phyloP scores from a whole-genome alignment of 2,888 invertebrate species.

The Tinea trinotella region DNA sequence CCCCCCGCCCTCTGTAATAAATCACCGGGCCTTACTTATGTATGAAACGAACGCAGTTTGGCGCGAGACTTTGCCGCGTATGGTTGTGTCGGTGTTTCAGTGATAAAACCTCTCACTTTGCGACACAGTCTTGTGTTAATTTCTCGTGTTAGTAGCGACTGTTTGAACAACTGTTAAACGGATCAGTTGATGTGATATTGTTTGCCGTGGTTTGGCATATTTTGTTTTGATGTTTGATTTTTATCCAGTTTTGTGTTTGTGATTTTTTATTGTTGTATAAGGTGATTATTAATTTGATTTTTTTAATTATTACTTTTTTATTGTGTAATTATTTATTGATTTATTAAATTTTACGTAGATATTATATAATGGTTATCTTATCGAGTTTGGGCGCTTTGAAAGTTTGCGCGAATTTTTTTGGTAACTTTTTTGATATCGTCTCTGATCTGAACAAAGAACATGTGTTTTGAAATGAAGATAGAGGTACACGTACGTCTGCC shows the following conservation, averaged over 20 bases:
- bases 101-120: too few relatives aligned
- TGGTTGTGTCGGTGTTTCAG: constrained; percentile 34
- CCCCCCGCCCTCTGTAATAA: constrained; percentile 46
- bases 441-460: constrained; percentile 7
- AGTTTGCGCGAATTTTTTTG: constrained; percentile 10
- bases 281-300: constrained; percentile 8
- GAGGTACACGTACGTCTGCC: too few relatives aligned
- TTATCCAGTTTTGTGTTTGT: constrained; percentile 34
- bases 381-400: not conserved
- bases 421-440: not conserved
- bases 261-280: constrained; percentile 5
- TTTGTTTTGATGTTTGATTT: constrained; percentile 62
- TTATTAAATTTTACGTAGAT: not conserved
- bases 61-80: constrained; percentile 51
- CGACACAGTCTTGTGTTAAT: constrained; percentile 11
- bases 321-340: not conserved
- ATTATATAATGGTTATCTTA: not conserved
- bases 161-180: constrained; percentile 70
- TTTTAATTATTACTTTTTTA: not conserved
- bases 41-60: constrained; percentile 55
- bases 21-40: constrained; percentile 46
- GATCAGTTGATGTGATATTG: constrained; percentile 67
- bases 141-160: constrained; percentile 34
- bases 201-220: constrained; percentile 58
- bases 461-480: not conserved